These are phyloP conservation scores for Oryzias curvinotus DNA, from an alignment of 2,113 vertebrate species.

Conservation along the genomic window DNA sequence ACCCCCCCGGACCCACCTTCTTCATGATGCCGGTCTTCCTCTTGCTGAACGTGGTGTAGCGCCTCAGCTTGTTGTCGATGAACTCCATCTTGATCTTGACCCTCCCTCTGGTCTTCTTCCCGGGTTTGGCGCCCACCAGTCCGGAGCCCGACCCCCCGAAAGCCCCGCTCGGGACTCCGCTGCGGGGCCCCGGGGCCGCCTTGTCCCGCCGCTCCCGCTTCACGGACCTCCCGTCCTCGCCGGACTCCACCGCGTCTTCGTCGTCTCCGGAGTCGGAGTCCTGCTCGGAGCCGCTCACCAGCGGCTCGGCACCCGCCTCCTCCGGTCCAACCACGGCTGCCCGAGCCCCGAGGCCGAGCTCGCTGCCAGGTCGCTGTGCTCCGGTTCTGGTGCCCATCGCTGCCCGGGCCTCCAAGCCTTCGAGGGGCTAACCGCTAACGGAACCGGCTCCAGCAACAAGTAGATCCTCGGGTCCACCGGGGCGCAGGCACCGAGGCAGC, in stretches of 20 bases:
- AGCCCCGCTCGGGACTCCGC: slow-evolving; percentile 64
- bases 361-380: slow-evolving; percentile 58
- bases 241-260: slow-evolving; percentile 73
- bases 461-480: background rate
- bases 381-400: slow-evolving; percentile 64
- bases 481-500: no score
- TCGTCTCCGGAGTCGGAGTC: slow-evolving; percentile 87
- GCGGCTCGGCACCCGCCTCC: slow-evolving; percentile 43
- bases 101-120: slow-evolving; percentile 91
- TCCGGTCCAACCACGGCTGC: slow-evolving; percentile 51
- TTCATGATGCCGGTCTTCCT: slow-evolving; percentile 95
- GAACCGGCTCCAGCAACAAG: slow-evolving; percentile 42
- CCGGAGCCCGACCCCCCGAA: slow-evolving; percentile 67
- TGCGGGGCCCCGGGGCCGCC: slow-evolving; percentile 59
- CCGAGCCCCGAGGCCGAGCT: slow-evolving; percentile 53
- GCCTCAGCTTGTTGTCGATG: slow-evolving; percentile 89
- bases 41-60: slow-evolving; percentile 95
- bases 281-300: slow-evolving; percentile 81
- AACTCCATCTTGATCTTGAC: slow-evolving; percentile 98
- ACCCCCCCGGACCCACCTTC: slow-evolving; percentile 80
- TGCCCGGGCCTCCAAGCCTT: slow-evolving; percentile 17
- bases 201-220: slow-evolving; percentile 80
- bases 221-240: slow-evolving; percentile 68
- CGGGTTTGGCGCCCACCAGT: slow-evolving; percentile 86
- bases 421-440: slow-evolving; percentile 23